Evolutionary conservation across 2,113 vertebrate genomes (phyloP).

Genomic region (Notarius quadriscutis): DNA sequence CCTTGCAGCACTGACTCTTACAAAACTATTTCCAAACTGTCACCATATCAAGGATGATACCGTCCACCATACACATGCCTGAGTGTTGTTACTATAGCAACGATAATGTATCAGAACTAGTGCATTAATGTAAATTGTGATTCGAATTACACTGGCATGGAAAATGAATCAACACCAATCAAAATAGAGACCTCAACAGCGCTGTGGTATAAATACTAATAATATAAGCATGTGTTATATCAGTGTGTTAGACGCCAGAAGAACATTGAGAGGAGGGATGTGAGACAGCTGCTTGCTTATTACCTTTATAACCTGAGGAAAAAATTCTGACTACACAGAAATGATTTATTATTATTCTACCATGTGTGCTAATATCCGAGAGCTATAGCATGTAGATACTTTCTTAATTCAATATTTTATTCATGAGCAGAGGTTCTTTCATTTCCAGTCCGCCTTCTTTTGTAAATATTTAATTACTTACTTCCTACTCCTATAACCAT

Average conservation of each 20-base stretch:
- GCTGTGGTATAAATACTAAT: neutral
- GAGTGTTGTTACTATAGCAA: neutral
- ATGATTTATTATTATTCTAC: neutral
- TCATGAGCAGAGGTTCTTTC: slow-evolving; percentile 3
- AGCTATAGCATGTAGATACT: neutral
- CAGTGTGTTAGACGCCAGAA: neutral
- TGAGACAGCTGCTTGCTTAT: neutral
- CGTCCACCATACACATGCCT: neutral
- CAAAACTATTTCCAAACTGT: neutral
- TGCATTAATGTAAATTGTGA: neutral
- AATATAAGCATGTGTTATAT: neutral
- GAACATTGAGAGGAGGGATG: neutral
- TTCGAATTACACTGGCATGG: neutral
- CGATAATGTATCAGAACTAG: neutral
- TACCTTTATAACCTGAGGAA: neutral
- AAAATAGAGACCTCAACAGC: neutral
- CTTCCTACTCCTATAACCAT: too few relatives aligned
- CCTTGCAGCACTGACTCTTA: neutral
- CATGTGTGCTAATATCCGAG: neutral
- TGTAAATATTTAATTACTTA: neutral
- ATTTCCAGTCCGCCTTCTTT: neutral
- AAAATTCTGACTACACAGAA: neutral
- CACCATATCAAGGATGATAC: neutral
- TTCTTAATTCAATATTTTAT: slow-evolving; percentile 3
- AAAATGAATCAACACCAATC: neutral